These are phyloP conservation scores for Heliconius cydno DNA, from an alignment of 2,888 invertebrate genomes.

Conservation along the genomic window DNA sequence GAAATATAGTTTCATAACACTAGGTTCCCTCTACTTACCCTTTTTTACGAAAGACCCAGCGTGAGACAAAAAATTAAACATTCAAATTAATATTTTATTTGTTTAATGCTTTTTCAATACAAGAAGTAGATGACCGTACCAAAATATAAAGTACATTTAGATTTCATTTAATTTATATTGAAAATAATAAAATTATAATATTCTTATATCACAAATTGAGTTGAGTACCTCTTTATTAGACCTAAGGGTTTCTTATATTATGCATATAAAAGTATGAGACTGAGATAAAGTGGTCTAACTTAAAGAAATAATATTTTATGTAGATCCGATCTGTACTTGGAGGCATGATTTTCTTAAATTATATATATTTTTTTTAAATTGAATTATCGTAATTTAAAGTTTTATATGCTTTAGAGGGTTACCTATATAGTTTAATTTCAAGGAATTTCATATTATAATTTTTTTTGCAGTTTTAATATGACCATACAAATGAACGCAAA, in stretches of 20 bases:
- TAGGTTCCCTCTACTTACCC: not conserved
- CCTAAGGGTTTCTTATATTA: not conserved
- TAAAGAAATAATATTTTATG: not conserved
- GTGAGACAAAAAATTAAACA: not conserved
- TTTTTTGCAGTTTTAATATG: too few relatives aligned
- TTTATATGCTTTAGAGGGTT: too few relatives aligned
- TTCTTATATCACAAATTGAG: constrained; percentile 35
- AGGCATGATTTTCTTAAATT: too few relatives aligned
- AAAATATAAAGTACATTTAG: constrained; percentile 13
- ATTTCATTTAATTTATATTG: not conserved
- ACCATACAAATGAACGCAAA: too few relatives aligned
- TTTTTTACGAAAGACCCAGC: not conserved
- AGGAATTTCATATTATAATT: too few relatives aligned
- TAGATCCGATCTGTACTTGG: too few relatives aligned
- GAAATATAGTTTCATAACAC: not conserved
- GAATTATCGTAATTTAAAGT: too few relatives aligned
- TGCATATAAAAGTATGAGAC: not conserved
- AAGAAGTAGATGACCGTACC: constrained; percentile 39
- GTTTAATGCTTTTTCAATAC: constrained; percentile 34
- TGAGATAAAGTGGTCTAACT: not conserved
- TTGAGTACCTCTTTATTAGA: constrained; percentile 28
- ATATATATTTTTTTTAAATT: too few relatives aligned
- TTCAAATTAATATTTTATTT: not conserved
- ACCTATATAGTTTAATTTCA: too few relatives aligned
- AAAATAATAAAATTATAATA: constrained; percentile 6